phyloP scores from a whole-genome alignment of 2,113 vertebrate species.

The Nannobrachium achirus region DNA sequence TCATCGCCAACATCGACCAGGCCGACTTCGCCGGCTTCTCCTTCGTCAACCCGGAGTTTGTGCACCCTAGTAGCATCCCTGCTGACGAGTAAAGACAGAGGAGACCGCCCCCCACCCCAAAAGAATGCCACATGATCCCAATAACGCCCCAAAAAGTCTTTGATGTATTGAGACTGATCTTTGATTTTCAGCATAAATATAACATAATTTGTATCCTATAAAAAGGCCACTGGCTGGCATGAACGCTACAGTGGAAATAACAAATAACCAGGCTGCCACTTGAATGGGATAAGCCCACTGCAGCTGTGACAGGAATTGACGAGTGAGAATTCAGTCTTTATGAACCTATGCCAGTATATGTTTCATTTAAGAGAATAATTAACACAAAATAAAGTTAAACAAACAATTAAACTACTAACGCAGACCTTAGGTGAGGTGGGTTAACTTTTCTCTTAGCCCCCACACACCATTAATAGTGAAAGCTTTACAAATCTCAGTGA shows the following conservation, averaged over 20 bases:
- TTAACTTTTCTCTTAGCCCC: not conserved
- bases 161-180: too few relatives aligned
- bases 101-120: conserved; percentile 26
- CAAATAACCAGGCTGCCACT: not conserved
- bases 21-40: conserved; percentile 97
- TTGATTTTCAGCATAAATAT: too few relatives aligned
- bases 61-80: conserved; percentile 79
- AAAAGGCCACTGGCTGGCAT: too few relatives aligned
- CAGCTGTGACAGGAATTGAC: conserved; percentile 22
- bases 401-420: not conserved
- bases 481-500: conserved; percentile 38
- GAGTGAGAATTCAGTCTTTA: conserved; percentile 18
- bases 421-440: not conserved
- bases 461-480: conserved; percentile 2
- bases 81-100: conserved; percentile 75
- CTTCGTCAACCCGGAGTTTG: conserved; percentile 92
- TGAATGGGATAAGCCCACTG: conserved; percentile 7
- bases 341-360: conserved; percentile 14
- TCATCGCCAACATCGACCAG: conserved; percentile 98
- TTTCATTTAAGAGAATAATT: conserved; percentile 3
- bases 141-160: too few relatives aligned
- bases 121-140: conserved; percentile 13
- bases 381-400: not conserved
- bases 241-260: too few relatives aligned
- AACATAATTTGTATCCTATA: too few relatives aligned